Conservation (phyloP, 2,113 vertebrate genomes). For the Lontra canadensis region DNA sequence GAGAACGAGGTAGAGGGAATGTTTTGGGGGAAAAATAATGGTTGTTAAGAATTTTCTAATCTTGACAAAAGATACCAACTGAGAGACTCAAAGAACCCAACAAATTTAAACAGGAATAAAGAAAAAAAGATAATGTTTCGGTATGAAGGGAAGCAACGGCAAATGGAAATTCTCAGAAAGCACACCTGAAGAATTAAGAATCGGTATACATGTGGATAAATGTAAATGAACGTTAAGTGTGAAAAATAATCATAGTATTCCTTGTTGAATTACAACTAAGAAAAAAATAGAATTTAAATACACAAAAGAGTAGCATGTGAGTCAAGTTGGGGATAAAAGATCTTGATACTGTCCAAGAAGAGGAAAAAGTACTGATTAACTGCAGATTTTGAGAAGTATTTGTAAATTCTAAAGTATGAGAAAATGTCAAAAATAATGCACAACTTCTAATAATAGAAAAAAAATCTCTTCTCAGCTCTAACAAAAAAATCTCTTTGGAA, state of each 20-base stretch:
- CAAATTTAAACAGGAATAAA: slow-evolving; percentile 1
- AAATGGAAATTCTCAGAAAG: not conserved
- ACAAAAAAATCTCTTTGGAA: not conserved
- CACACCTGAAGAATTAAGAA: not conserved
- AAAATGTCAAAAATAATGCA: not conserved
- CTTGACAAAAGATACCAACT: not conserved
- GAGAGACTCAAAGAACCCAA: not conserved
- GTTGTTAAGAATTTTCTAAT: not conserved
- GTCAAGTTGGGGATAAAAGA: not conserved
- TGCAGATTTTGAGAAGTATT: not conserved
- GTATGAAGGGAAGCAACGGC: not conserved
- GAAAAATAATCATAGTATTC: not conserved
- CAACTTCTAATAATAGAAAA: not conserved
- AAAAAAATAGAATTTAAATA: not conserved
- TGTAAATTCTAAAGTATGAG: not conserved
- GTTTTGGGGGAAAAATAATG: not conserved
- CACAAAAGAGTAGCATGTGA: not conserved
- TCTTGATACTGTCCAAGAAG: not conserved
- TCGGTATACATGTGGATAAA: not conserved
- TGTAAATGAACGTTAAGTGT: not conserved
- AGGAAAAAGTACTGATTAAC: not conserved
- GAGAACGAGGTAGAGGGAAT: not conserved
- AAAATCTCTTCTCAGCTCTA: not conserved
- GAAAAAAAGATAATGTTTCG: not conserved
- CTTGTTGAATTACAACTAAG: not conserved